These are phyloP conservation scores for Chymomyza fuscimana DNA, from an alignment of 2,888 invertebrate genomes.

Conservation along the genomic window DNA sequence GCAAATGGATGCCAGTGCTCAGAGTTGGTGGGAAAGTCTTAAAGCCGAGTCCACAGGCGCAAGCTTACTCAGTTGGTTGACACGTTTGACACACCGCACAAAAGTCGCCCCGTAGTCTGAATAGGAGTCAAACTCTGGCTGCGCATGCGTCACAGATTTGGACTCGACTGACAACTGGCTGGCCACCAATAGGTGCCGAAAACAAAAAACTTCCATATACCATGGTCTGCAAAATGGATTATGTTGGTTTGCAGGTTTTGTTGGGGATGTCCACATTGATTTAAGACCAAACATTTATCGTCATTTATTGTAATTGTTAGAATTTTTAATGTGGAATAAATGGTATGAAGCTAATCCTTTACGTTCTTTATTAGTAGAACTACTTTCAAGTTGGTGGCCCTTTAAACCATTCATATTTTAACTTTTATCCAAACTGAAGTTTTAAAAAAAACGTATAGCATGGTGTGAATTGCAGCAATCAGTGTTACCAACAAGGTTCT, in stretches of 20 bases:
- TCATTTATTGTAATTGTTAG: conserved; percentile 72
- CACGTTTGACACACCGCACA: conserved; percentile 60
- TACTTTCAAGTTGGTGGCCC: too few relatives aligned
- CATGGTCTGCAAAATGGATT: background rate
- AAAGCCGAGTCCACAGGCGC: conserved; percentile 33
- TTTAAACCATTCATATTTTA: background rate
- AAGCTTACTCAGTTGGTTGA: conserved; percentile 52
- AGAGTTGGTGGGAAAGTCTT: conserved; percentile 51
- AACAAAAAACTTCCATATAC: background rate
- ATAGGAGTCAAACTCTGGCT: conserved; percentile 9
- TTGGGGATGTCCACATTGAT: conserved; percentile 48
- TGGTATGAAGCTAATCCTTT: background rate
- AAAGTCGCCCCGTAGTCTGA: background rate
- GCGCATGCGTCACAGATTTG: background rate
- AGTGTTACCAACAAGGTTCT: too few relatives aligned
- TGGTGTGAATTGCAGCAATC: background rate
- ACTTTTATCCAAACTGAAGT: background rate
- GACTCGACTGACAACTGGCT: background rate
- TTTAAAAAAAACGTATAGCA: background rate
- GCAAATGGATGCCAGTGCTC: conserved; percentile 26
- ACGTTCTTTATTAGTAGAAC: background rate
- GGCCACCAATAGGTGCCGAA: background rate
- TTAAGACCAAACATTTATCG: conserved; percentile 64
- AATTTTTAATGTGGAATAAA: background rate
- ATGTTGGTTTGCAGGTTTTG: conserved; percentile 3